Base-by-base conservation (phyloP, 2,113 vertebrate species). In the Pseudolaguvia tuberculata region DNA sequence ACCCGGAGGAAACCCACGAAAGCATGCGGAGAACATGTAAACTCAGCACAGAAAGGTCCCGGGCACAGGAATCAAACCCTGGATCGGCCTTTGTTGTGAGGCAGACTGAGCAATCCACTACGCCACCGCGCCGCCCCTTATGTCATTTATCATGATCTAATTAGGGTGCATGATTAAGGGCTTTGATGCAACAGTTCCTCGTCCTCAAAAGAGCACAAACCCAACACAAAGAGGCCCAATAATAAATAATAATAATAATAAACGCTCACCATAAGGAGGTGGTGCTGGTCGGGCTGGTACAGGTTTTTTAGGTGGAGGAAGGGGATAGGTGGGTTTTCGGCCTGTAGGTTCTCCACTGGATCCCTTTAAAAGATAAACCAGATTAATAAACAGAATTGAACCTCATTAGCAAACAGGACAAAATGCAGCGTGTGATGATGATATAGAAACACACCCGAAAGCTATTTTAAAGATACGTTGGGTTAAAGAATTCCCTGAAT, bases 241-340 rank as follows among this genome's bases (percentile, higher is more conserved):
- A 31, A 51, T 42, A 18, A n/a, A 2, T 48, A 25, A 85, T 21
- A 53, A 56, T 12, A 68, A 18, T 48, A 58, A 65, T 13, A 63
- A 4, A 50, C 25, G 52, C 83, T 86, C 84, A 91, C 90, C 87
- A 56, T 91, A 91, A n/a, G 89, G 89, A 72, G 90, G 90, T 15
- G 77, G 80, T 21, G 89, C 88, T 72, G 89, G 89, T 71, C 89
- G 86, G 67, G 84, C 84, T 53, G 88, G 88, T 5, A 85, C 78
- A 73, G 80, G 86, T 81, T 90, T 91, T 85, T 91, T 90, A 58
- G 87, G 82, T 50, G 88, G 84, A 15, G 85, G 83, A 0, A 80
- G 83, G 6, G 89, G 86, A 62, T 84, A 86, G 65, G 88, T 85
- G 0, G 82, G 79, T 78, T 89, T 90, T 85, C 88, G 82, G 68